Conservation (phyloP, 2,113 vertebrate genomes). For the Heloderma charlesbogerti region DNA sequence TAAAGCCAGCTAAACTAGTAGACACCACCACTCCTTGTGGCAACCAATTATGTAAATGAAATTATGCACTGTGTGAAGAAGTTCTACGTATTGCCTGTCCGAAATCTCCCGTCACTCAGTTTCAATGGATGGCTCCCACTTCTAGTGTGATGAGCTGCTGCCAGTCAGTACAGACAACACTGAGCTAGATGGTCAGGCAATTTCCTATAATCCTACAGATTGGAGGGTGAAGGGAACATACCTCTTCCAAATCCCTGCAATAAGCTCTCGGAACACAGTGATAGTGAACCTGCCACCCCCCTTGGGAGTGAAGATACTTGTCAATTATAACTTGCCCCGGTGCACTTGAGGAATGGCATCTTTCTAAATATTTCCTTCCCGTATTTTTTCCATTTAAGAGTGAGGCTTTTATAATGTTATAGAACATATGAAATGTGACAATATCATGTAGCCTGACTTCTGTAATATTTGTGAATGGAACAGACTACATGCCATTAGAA, state of each 20-base stretch:
- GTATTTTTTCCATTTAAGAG: not conserved
- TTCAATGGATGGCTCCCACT: not conserved
- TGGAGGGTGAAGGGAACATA: not conserved
- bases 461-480: not conserved
- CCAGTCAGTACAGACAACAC: not conserved
- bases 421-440: not conserved
- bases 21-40: not conserved
- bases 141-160: not conserved
- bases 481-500: not conserved
- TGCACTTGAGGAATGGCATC: not conserved
- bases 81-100: not conserved
- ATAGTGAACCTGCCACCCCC: not conserved
- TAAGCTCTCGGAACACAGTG: not conserved
- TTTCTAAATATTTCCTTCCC: not conserved
- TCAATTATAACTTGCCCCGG: not conserved
- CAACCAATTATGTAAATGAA: not conserved
- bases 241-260: not conserved
- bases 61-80: not conserved
- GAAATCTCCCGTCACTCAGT: not conserved
- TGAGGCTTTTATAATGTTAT: not conserved
- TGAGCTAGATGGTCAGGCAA: not conserved
- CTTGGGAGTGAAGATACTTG: not conserved
- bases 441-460: not conserved
- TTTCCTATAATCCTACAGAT: not conserved
- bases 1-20: not conserved